Percentiles rank a stretch among this genome's conserved stretches.
These are phyloP conservation scores for Bradypus variegatus DNA, from an alignment of 2,797 vertebrate genomes.

Conservation along the genomic window DNA sequence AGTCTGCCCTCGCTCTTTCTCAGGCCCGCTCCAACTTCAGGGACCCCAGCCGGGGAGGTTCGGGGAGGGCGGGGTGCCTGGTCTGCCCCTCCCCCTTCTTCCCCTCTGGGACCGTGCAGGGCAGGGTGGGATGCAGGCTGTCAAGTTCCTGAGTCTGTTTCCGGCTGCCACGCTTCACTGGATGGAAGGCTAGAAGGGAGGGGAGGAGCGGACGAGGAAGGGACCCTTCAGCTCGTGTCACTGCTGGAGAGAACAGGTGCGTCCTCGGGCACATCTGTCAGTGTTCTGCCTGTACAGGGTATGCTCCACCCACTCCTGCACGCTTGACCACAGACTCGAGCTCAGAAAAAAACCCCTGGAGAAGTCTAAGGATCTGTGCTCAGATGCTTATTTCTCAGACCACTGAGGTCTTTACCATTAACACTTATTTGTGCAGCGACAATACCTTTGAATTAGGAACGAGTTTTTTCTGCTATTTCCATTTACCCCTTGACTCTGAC, in stretches of 20 bases:
- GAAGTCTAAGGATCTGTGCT: neutral
- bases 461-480: neutral
- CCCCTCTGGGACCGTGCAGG: neutral
- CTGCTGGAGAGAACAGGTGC: neutral
- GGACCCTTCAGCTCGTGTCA: no score
- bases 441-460: neutral
- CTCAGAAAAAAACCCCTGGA: no score
- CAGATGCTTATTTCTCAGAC: neutral
- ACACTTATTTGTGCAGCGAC: neutral
- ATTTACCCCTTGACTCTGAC: neutral
- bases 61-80: rapidly evolving
- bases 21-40: no score
- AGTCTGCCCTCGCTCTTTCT: neutral
- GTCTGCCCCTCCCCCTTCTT: neutral
- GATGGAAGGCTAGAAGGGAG: neutral
- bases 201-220: neutral
- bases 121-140: neutral
- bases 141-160: neutral
- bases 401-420: neutral
- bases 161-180: neutral
- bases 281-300: rapidly evolving
- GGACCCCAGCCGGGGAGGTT: neutral
- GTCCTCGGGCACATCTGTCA: neutral
- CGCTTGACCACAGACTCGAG: neutral
- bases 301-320: neutral